These are phyloP conservation scores for Tenthredo notha DNA, from an alignment of 2,888 invertebrate species.

Conservation along the genomic window DNA sequence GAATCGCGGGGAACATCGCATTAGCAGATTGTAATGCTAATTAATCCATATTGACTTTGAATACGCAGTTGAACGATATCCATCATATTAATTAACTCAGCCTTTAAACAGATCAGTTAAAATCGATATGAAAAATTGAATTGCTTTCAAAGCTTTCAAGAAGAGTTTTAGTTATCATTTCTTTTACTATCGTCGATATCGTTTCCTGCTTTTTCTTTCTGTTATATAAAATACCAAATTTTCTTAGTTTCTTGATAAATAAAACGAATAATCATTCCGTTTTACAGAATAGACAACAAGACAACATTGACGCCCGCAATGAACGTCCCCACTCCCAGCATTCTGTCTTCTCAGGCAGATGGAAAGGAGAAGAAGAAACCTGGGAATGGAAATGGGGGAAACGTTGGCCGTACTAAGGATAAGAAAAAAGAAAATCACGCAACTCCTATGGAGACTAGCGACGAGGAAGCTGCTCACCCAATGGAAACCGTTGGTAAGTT, in stretches of 20 bases:
- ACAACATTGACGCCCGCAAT: constrained; percentile 67
- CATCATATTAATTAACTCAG: constrained; percentile 74
- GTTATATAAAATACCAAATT: neutral
- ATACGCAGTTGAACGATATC: constrained; percentile 65
- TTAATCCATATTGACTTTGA: constrained; percentile 70
- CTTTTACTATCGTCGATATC: neutral
- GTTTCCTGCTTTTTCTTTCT: neutral
- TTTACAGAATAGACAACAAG: constrained; percentile 70
- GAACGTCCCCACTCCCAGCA: constrained; percentile 57
- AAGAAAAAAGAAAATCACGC: constrained; percentile 78
- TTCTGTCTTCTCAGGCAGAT: constrained; percentile 64
- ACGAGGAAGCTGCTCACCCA: constrained; percentile 79
- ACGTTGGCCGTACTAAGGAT: constrained; percentile 71
- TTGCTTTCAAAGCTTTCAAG: neutral
- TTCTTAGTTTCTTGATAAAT: neutral
- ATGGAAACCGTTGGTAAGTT: constrained; percentile 75
- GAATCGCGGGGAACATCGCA: constrained; percentile 62
- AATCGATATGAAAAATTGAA: constrained; percentile 9
- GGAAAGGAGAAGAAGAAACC: constrained; percentile 70
- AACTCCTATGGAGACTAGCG: constrained; percentile 80
- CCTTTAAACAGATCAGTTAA: constrained; percentile 63
- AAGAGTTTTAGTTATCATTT: neutral
- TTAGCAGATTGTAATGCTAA: constrained; percentile 75
- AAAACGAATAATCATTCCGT: constrained; percentile 16
- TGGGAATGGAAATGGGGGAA: constrained; percentile 62